Conservation (phyloP, 1,140 invertebrate genomes). For the Rhopalosiphum maidis region DNA sequence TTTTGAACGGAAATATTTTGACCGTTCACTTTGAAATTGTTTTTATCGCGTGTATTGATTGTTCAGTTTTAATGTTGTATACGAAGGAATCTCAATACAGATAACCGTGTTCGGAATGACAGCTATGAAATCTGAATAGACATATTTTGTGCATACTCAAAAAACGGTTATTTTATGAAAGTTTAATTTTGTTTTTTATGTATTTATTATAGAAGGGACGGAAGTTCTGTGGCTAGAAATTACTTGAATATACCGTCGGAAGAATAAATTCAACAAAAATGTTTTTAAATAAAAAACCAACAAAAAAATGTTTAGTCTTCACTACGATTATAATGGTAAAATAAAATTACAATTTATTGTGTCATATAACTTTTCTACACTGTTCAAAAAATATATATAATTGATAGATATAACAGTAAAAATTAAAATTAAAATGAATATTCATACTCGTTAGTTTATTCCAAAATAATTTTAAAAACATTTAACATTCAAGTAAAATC, state of each 20-base stretch:
- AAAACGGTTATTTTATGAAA: neutral
- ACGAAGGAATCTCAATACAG: neutral
- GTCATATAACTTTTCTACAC: neutral
- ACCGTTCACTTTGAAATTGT: neutral
- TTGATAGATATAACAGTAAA: neutral
- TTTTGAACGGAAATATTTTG: neutral
- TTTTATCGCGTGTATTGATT: neutral
- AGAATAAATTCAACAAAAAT: neutral
- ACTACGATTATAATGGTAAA: neutral
- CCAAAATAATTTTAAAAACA: neutral
- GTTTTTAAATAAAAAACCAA: neutral
- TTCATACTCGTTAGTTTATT: neutral
- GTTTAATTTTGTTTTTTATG: neutral
- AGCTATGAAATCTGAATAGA: neutral
- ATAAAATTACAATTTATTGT: neutral
- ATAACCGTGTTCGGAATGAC: neutral
- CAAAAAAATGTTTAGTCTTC: neutral
- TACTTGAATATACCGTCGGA: neutral
- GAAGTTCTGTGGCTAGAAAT: neutral
- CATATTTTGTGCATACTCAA: neutral
- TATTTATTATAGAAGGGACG: too few relatives aligned
- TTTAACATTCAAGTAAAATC: neutral
- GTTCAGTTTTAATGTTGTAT: neutral
- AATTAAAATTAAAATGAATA: neutral
- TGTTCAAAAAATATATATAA: neutral